Evolutionary conservation across 2,113 vertebrate genomes (phyloP).

Genomic region (Proteles cristata): DNA sequence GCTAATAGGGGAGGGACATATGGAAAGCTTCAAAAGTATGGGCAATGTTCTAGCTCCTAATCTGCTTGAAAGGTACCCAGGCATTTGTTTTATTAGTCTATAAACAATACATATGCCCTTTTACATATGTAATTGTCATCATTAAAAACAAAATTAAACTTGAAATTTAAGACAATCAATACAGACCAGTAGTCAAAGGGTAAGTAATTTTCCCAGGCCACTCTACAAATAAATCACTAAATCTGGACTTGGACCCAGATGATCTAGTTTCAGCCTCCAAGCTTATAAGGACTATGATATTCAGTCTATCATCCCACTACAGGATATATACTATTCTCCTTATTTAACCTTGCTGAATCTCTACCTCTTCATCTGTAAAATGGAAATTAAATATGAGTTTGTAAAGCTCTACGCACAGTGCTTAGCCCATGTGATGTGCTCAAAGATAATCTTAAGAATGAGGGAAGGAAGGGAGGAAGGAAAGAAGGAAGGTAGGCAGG

Average conservation of each 20-base stretch:
- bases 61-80: not conserved
- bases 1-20: not conserved
- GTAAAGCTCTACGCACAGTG: not conserved
- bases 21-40: not conserved
- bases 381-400: not conserved
- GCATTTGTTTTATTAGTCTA: slow-evolving; percentile 20
- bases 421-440: not conserved
- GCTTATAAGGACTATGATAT: not conserved
- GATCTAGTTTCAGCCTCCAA: not conserved
- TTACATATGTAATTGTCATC: not conserved
- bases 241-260: not conserved
- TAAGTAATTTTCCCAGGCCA: slow-evolving; percentile 10
- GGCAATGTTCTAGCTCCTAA: not conserved
- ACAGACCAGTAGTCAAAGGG: not conserved
- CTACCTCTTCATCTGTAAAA: slow-evolving; percentile 71
- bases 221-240: not conserved
- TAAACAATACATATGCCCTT: not conserved
- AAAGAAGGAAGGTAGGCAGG: no score
- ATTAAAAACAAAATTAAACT: slow-evolving; percentile 51
- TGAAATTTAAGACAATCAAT: slow-evolving; percentile 41
- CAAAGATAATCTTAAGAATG: not conserved
- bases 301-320: not conserved
- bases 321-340: not conserved
- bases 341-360: slow-evolving; percentile 39
- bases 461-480: not conserved